These are phyloP conservation scores for Triplophysa yarkandensis DNA, from an alignment of 2,797 vertebrate genomes.

Conservation along the genomic window DNA sequence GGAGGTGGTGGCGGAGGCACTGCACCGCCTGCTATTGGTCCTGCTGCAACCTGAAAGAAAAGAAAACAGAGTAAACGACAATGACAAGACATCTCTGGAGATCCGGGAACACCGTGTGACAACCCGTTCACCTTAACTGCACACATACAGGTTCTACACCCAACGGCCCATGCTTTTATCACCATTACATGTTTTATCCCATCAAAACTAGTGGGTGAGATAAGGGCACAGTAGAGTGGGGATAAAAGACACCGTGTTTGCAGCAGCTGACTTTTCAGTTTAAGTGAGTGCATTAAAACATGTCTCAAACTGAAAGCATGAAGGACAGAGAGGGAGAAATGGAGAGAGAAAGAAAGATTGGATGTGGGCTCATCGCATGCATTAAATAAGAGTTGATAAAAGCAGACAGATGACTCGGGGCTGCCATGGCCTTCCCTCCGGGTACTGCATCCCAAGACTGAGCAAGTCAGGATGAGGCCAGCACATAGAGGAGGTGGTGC, in stretches of 20 bases:
- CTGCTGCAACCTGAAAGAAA: constrained; percentile 67
- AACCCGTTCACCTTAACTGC: constrained; percentile 1
- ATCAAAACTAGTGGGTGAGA: constrained; percentile 40
- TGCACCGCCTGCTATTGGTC: constrained; percentile 58
- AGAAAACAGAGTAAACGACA: constrained; percentile 3
- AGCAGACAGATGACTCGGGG: constrained; percentile 32
- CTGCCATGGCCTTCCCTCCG: constrained; percentile 30
- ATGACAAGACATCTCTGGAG: constrained; percentile 10
- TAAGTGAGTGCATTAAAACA: constrained; percentile 39
- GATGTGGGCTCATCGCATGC: not conserved
- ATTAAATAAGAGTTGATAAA: constrained; percentile 50
- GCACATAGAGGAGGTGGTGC: constrained; percentile 20
- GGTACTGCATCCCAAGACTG: constrained; percentile 29
- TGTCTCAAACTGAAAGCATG: constrained; percentile 7
- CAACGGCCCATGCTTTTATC: constrained; percentile 49
- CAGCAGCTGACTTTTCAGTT: constrained; percentile 18
- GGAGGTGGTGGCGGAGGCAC: constrained; percentile 64
- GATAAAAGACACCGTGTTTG: constrained; percentile 14
- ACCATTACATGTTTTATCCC: constrained; percentile 43
- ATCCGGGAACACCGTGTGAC: not conserved
- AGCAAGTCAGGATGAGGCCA: constrained; percentile 36
- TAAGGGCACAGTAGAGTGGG: constrained; percentile 22
- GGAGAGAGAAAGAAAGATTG: not conserved
- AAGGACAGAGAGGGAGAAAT: not conserved
- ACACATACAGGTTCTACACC: constrained; percentile 12